Evolutionary conservation across 2,888 invertebrate genomes (phyloP).

Genomic region (Caenorhabditis sinica): DNA sequence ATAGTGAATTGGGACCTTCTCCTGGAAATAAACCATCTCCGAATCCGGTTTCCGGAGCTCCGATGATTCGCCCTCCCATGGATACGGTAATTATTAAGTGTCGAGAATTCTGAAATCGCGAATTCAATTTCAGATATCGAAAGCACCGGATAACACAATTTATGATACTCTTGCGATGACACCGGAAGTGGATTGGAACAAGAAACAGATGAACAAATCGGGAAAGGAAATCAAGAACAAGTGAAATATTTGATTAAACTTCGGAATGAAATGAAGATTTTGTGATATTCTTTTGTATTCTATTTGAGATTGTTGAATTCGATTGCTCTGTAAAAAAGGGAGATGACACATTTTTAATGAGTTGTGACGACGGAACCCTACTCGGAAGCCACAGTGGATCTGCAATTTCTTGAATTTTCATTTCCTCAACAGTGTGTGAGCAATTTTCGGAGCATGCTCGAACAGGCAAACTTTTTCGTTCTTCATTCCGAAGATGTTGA

Average conservation of each 20-base stretch:
- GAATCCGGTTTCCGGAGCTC: constrained; percentile 34
- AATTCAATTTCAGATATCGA: constrained; percentile 9
- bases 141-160: constrained; percentile 33
- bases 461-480: too few species aligned
- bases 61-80: constrained; percentile 23
- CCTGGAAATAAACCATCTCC: constrained; percentile 38
- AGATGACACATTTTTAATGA: too few species aligned
- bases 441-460: too few species aligned
- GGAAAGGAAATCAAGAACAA: not conserved
- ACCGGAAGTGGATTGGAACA: constrained; percentile 44
- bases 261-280: too few species aligned
- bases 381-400: too few species aligned
- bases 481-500: too few species aligned
- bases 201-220: constrained; percentile 18
- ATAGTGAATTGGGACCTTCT: constrained; percentile 30
- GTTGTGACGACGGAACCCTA: too few species aligned
- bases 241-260: not conserved
- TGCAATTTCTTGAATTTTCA: too few species aligned
- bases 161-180: constrained; percentile 51
- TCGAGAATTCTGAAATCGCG: not conserved
- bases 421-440: too few species aligned
- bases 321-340: too few species aligned
- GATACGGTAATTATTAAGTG: constrained; percentile 30
- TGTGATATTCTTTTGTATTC: too few species aligned
- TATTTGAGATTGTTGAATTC: too few species aligned